phyloP scores from a whole-genome alignment of 2,888 invertebrate species.

The Luperina nickerlii region DNA sequence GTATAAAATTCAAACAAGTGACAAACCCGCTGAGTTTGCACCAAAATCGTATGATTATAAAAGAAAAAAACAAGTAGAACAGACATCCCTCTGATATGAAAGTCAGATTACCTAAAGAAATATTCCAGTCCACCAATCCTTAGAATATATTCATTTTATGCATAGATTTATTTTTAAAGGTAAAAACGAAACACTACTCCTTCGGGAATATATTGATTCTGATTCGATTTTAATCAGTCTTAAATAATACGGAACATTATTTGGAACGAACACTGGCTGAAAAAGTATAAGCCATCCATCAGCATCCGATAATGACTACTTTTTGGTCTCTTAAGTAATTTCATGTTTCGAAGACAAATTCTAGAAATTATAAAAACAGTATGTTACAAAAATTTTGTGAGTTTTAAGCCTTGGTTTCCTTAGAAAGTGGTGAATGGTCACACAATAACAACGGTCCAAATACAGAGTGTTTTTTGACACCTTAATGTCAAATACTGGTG shows the following conservation, averaged over 20 bases:
- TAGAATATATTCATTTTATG: conserved; percentile 59
- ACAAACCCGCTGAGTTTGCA: conserved; percentile 47
- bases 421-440: background rate
- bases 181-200: conserved; percentile 43
- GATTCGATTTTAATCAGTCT: conserved; percentile 51
- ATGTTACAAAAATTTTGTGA: background rate
- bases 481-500: background rate
- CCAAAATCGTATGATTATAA: conserved; percentile 22
- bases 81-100: conserved; percentile 48
- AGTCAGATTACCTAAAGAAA: conserved; percentile 58
- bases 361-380: background rate
- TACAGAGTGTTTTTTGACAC: background rate
- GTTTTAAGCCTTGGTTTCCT: background rate
- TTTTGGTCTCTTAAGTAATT: conserved; percentile 1
- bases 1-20: conserved; percentile 39
- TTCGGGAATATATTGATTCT: conserved; percentile 53
- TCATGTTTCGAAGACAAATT: conserved; percentile 6
- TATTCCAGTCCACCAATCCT: conserved; percentile 34
- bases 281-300: conserved; percentile 2
- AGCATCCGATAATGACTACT: background rate
- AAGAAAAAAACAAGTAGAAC: conserved; percentile 28
- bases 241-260: conserved; percentile 48
- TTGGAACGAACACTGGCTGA: conserved; percentile 8
- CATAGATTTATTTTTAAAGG: conserved; percentile 49
- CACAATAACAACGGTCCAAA: background rate